These are phyloP conservation scores for Semicossyphus pulcher DNA, from an alignment of 2,113 vertebrate species.

Conservation along the genomic window DNA sequence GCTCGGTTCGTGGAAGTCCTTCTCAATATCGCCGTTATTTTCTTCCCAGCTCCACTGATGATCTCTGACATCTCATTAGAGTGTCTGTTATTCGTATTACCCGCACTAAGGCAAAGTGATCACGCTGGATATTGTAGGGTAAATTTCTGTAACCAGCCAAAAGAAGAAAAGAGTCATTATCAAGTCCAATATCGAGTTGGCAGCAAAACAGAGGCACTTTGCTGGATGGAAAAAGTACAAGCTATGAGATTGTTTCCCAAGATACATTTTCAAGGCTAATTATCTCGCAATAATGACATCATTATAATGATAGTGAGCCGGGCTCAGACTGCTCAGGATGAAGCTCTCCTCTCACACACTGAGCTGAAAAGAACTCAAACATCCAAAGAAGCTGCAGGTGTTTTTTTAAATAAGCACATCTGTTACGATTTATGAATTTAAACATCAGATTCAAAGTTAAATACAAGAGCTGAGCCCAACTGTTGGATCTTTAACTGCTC, in stretches of 20 bases:
- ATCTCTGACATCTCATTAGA: slow-evolving; percentile 63
- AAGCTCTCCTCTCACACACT: slow-evolving; percentile 30
- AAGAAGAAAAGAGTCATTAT: slow-evolving; percentile 60
- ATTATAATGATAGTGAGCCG: slow-evolving; percentile 62
- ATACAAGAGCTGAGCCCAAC: too few relatives aligned
- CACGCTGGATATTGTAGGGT: slow-evolving; percentile 37
- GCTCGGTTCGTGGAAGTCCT: slow-evolving; percentile 28
- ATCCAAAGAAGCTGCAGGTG: neutral
- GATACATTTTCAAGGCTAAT: slow-evolving; percentile 72
- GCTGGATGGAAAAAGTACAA: slow-evolving; percentile 52
- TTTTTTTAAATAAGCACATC: slow-evolving; percentile 60
- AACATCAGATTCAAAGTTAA: neutral
- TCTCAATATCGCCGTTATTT: slow-evolving; percentile 16
- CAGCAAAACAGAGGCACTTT: slow-evolving; percentile 57
- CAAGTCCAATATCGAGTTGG: slow-evolving; percentile 57
- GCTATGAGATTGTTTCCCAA: slow-evolving; percentile 61
- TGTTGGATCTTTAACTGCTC: too few relatives aligned
- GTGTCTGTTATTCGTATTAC: slow-evolving; percentile 51
- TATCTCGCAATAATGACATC: slow-evolving; percentile 70
- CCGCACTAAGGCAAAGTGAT: slow-evolving; percentile 39
- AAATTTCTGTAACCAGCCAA: slow-evolving; percentile 56
- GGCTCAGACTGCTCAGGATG: slow-evolving; percentile 29
- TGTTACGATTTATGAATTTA: neutral
- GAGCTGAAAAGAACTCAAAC: neutral
- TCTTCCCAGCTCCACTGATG: slow-evolving; percentile 38